Base-by-base conservation (phyloP, 2,113 vertebrate genomes). In the Menura novaehollandiae region DNA sequence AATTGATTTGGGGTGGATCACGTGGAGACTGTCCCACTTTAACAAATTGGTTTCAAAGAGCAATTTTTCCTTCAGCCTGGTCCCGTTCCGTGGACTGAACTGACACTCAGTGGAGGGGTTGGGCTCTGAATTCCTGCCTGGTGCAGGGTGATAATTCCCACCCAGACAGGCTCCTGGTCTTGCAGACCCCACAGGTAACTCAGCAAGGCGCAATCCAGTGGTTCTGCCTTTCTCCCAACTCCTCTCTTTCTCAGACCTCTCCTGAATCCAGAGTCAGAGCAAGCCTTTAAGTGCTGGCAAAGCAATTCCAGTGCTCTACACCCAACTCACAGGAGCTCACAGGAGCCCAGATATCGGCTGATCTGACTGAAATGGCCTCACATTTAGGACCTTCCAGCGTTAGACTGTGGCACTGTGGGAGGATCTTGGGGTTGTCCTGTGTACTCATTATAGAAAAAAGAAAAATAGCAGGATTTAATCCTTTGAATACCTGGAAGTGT, bases 1-100 rank as follows among this genome's bases (percentile, higher is more conserved):
- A 44, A 95, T 91, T 78, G 95, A 95, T 95, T 87, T 26, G 22
- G 87, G 87, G 95, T 55, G 89, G 73, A 41, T 94, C 73, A 4
- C 27, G 6, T 13, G 51, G 67, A 86, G 28, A 41, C 64, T 55
- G 55, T 87, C 80, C 80, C 2, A 7, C 26, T 78, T 84, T 91
- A 82, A 89, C 69, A 78, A 55, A 91, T 89, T 46, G 91, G 67
- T 84, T 81, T 89, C n/a, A 41, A 94, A 84, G 62, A 82, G 93
- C 15, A 89, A 67, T 86, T 87, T 77, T 83, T 85, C 59, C 51
- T 68, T 51, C 88, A 82, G 60, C 71, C 74, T 1, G 0, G 15
- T 46, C 9, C 9, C 4, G 26, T 58, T 35, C 37, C 22, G 18
- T 3, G 21, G 46, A 10, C 64, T 16, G 66, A 90, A 1, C 69